phyloP scores from a whole-genome alignment of 2,888 invertebrate genomes.

The Pelosia muscerda region DNA sequence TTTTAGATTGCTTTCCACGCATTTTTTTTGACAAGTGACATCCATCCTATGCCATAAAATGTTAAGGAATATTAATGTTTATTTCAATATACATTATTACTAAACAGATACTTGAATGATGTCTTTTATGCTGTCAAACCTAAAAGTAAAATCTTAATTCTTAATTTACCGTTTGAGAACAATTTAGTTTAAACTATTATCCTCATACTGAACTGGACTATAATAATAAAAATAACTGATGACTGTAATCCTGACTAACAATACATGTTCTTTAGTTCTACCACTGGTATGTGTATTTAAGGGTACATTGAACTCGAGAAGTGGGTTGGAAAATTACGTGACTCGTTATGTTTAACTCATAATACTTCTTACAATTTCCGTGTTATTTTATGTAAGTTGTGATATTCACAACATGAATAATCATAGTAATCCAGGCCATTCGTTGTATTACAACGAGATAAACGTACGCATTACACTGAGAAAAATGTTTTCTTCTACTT shows the following conservation, averaged over 20 bases:
- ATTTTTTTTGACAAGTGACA: too few species aligned
- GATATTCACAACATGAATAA: not conserved
- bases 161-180: not conserved
- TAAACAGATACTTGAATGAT: not conserved
- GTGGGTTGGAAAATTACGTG: conserved; percentile 20
- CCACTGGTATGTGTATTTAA: conserved; percentile 16
- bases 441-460: not conserved
- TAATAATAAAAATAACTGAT: conserved; percentile 33
- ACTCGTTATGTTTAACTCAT: not conserved
- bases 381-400: not conserved
- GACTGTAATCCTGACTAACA: conserved; percentile 23
- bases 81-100: too few species aligned
- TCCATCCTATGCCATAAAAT: too few species aligned
- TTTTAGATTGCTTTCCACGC: too few species aligned
- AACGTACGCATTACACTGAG: not conserved
- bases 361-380: not conserved
- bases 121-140: not conserved
- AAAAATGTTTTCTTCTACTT: not conserved
- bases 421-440: not conserved
- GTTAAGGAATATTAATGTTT: too few species aligned
- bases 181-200: not conserved
- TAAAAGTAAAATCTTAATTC: not conserved
- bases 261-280: conserved; percentile 26
- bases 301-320: conserved; percentile 36
- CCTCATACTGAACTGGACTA: not conserved